phyloP scores from a whole-genome alignment of 2,113 vertebrate species.

The Nycticebus coucang region DNA sequence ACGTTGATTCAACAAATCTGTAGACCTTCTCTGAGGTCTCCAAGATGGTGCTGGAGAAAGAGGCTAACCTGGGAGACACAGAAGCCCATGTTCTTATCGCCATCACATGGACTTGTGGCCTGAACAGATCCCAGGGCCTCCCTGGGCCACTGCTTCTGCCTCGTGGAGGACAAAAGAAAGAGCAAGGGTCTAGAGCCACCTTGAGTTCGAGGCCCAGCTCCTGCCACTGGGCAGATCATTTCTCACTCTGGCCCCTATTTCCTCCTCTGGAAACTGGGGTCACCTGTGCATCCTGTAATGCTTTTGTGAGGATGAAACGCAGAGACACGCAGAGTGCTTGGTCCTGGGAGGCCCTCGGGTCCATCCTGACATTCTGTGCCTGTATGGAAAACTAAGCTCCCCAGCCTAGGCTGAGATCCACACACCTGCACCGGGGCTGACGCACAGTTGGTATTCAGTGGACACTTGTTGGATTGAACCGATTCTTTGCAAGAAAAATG shows the following conservation, averaged over 20 bases:
- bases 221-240: not conserved
- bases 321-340: fast-evolving
- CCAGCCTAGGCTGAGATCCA: not conserved
- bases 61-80: fast-evolving
- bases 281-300: fast-evolving
- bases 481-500: not conserved
- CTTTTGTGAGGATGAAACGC: fast-evolving
- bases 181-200: fast-evolving
- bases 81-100: fast-evolving
- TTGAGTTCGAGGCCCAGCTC: not conserved
- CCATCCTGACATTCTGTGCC: not conserved
- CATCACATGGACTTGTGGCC: fast-evolving
- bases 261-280: not conserved
- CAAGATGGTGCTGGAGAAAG: too few relatives aligned
- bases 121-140: not conserved
- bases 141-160: not conserved
- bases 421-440: not conserved
- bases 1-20: not conserved
- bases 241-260: not conserved
- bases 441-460: not conserved
- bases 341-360: not conserved
- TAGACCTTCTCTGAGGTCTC: not conserved
- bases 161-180: not conserved
- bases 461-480: not conserved
- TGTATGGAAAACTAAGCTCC: fast-evolving